Evolutionary conservation across 2,113 vertebrate genomes (phyloP).

Genomic region (Copsychus sechellarum): DNA sequence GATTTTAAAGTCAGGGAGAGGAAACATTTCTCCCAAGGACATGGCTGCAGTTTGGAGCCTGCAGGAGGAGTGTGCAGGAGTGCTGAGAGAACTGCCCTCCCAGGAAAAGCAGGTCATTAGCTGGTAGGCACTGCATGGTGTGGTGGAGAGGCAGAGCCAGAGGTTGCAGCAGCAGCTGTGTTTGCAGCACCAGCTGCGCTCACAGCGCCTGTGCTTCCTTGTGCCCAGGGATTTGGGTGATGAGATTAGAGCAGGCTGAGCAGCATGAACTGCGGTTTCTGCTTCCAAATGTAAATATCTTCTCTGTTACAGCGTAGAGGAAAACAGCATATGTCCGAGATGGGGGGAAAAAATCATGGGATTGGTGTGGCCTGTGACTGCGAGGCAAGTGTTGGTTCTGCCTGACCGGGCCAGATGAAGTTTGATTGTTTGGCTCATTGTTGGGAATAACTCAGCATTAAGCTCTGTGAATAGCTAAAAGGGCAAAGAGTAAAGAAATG

Average conservation of each 20-base stretch:
- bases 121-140: background rate
- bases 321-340: background rate
- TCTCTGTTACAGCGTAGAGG: background rate
- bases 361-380: background rate
- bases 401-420: background rate
- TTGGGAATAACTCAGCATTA: background rate
- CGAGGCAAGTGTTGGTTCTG: background rate
- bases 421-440: background rate
- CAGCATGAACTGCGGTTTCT: background rate
- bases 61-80: accelerated
- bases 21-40: background rate
- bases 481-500: conserved; percentile 19
- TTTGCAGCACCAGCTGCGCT: background rate
- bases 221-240: background rate
- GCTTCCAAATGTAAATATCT: background rate
- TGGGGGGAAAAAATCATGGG: background rate
- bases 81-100: background rate
- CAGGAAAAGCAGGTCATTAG: background rate
- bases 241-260: background rate
- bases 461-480: conserved; percentile 9
- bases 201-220: background rate
- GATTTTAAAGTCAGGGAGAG: background rate
- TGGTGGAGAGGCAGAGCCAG: background rate
- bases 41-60: background rate
- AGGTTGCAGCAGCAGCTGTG: conserved; percentile 23